These are phyloP conservation scores for Falcaria lacertinaria DNA, from an alignment of 2,888 invertebrate species.

Conservation along the genomic window DNA sequence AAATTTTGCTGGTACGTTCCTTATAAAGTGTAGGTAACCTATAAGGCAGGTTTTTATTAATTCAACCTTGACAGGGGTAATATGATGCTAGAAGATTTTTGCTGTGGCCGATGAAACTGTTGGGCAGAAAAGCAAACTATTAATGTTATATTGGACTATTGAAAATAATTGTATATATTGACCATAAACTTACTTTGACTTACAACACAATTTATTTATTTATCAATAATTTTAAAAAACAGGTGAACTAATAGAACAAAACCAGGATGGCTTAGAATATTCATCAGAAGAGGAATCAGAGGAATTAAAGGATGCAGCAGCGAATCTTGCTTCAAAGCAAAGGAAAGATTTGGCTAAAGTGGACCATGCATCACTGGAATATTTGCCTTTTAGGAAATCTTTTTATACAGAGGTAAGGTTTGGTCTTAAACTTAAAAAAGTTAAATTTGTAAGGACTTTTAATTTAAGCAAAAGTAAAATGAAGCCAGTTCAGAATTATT, in stretches of 20 bases:
- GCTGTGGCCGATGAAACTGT: no score
- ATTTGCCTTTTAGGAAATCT: constrained; percentile 93
- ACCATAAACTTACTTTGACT: no score
- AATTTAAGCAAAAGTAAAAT: no score
- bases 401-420: constrained; percentile 99
- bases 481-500: no score
- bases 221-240: constrained; percentile 1
- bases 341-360: constrained; percentile 95
- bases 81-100: no score
- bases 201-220: not conserved
- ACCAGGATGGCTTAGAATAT: constrained; percentile 98
- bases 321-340: constrained; percentile 92
- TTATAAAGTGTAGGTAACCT: no score
- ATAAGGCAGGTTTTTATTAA: no score
- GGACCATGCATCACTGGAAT: constrained; percentile 92
- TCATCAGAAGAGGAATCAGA: constrained; percentile 98
- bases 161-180: not conserved
- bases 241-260: constrained; percentile 99
- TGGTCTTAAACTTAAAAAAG: no score
- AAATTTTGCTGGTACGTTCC: no score
- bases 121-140: no score
- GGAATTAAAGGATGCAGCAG: constrained; percentile 94
- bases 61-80: no score
- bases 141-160: not conserved
- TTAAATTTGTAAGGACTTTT: no score